Conservation (phyloP, 2,888 invertebrate genomes). For the Drosophila atripex region DNA sequence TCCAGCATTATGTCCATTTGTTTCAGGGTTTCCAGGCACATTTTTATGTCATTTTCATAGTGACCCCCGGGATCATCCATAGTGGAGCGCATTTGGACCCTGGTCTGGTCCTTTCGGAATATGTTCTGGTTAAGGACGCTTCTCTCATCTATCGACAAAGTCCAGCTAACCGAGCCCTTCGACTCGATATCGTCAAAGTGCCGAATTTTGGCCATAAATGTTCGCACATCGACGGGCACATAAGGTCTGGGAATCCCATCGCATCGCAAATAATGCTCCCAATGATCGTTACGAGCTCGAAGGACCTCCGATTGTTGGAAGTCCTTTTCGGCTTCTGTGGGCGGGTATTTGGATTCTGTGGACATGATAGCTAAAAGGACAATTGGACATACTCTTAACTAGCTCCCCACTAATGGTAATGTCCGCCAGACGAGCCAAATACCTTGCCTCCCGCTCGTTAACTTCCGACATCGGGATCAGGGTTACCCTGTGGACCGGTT, state of each 20-base stretch:
- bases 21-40: conserved; percentile 47
- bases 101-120: conserved; percentile 62
- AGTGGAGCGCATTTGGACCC: not conserved
- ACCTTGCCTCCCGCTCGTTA: conserved; percentile 51
- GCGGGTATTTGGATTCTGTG: not conserved
- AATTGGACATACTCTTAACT: conserved; percentile 56
- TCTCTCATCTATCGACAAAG: conserved; percentile 70
- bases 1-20: conserved; percentile 60
- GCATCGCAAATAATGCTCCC: conserved; percentile 73
- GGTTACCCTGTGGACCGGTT: not conserved
- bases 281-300: conserved; percentile 49
- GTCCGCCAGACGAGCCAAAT: conserved; percentile 60
- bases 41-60: conserved; percentile 60
- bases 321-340: conserved; percentile 47
- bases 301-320: conserved; percentile 25
- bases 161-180: conserved; percentile 68
- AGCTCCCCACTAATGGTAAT: conserved; percentile 47
- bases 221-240: conserved; percentile 68
- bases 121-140: conserved; percentile 74
- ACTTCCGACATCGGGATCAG: conserved; percentile 65
- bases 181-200: conserved; percentile 53
- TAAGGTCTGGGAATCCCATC: conserved; percentile 74
- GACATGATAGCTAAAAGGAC: not conserved
- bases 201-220: conserved; percentile 62
- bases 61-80: conserved; percentile 55